These are phyloP conservation scores for Drymonia ruficornis DNA, from an alignment of 2,888 invertebrate genomes.

Conservation along the genomic window DNA sequence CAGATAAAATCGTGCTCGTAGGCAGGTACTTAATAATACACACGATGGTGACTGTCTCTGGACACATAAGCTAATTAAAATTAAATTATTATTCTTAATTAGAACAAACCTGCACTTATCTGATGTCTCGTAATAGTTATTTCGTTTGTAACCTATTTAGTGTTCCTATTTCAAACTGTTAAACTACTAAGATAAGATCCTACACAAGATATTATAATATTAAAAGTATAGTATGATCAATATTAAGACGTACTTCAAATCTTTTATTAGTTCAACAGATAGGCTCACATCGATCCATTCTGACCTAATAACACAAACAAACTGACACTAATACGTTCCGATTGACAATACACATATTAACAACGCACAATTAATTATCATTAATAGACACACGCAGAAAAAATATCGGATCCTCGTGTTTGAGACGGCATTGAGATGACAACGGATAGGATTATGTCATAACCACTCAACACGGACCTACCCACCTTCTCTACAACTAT, in stretches of 20 bases:
- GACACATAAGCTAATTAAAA: neutral
- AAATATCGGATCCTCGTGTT: conserved; percentile 75
- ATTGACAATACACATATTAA: conserved; percentile 75
- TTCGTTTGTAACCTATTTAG: too few relatives aligned
- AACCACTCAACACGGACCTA: conserved; percentile 52
- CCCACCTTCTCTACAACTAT: conserved; percentile 32
- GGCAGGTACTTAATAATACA: neutral
- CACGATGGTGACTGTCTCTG: neutral
- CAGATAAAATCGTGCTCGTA: neutral
- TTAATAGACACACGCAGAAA: conserved; percentile 65
- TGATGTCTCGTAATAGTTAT: neutral
- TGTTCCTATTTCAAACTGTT: too few relatives aligned
- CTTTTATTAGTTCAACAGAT: conserved; percentile 7
- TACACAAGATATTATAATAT: too few relatives aligned
- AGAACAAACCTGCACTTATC: neutral
- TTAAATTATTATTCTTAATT: neutral
- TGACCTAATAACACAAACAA: conserved; percentile 53
- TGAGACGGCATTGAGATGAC: conserved; percentile 81
- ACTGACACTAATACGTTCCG: conserved; percentile 73
- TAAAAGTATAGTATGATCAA: neutral
- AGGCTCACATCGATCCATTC: conserved; percentile 29
- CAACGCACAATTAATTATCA: conserved; percentile 77
- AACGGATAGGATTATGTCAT: conserved; percentile 71
- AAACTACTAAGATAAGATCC: too few relatives aligned
- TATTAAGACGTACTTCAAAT: conserved; percentile 1